Base-by-base conservation (phyloP, 1,140 invertebrate species). In the Magallana gigas region DNA sequence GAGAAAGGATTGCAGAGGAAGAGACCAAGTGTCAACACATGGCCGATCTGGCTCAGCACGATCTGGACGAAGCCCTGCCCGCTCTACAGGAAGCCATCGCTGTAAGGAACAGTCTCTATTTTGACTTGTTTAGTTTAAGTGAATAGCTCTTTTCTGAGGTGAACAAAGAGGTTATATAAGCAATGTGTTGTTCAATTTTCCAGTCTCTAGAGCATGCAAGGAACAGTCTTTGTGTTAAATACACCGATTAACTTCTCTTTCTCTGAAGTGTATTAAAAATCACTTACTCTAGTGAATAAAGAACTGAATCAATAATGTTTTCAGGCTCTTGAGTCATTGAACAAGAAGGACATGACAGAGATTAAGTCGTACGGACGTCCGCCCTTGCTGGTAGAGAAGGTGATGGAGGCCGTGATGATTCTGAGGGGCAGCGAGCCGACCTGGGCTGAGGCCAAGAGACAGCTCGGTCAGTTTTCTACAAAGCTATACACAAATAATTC, bases 331-430 rank as follows among this genome's bases (percentile, higher is more conserved):
- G 97, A 98, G 91, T 96, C 97, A 12, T 94, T 98, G 29, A 98
- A 97, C 93, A 98, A 98, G 94, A 98, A 97, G 86, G 97, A 98
- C 93, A 96, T 98, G 68, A 96, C 97, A 68, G 97, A 98, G 95
- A 97, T 98, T 84, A 97, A 97, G 94, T 98, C 97, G 0, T 98
- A 98, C 94, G 96, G 96, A 0, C 96, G 96, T 90, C 98, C 97
- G 2, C 97, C 97, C 14, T 95, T 96, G 57, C 97, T 97, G 93
- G 97, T 98, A 0, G 97, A 98, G 95, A 97, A 98, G 95, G 97
- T 98, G 0, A 96, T 98, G 96, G 97, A 98, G 94, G 97, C 97
- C 23, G 97, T 98, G 0, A 97, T 98, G 96, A 97, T 98, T 91
- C 94, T 98, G 18, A 96, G 97, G 88, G 96, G 96, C 87, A 95